phyloP scores from a whole-genome alignment of 1,140 invertebrate species.

The Musca vetustissima region DNA sequence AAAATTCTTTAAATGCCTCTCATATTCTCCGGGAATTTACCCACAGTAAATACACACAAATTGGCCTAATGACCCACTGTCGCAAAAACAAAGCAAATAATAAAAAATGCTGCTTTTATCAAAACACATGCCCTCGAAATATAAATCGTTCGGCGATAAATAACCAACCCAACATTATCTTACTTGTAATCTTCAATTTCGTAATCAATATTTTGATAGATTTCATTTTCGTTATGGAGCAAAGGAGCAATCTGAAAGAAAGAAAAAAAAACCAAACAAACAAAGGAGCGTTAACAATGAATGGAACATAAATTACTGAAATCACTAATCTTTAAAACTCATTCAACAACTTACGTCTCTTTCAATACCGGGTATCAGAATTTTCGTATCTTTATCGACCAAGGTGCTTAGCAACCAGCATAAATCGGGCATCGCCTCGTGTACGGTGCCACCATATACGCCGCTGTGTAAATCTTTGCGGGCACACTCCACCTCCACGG shows the following conservation, averaged over 20 bases:
- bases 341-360: constrained; percentile 63
- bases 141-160: too few species aligned
- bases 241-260: constrained; percentile 54
- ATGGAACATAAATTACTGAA: constrained; percentile 11
- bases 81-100: too few species aligned
- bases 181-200: constrained; percentile 75
- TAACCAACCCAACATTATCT: constrained; percentile 35
- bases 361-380: constrained; percentile 78
- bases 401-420: constrained; percentile 82
- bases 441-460: constrained; percentile 87
- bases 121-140: too few species aligned
- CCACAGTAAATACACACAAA: too few species aligned
- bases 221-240: constrained; percentile 72
- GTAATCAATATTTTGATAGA: constrained; percentile 90
- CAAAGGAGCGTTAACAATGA: too few species aligned
- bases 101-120: too few species aligned
- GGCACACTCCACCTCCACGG: constrained; percentile 85
- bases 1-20: too few species aligned
- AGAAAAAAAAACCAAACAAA: background rate
- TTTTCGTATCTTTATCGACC: constrained; percentile 81
- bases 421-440: constrained; percentile 88
- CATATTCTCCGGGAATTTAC: too few species aligned
- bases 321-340: background rate
- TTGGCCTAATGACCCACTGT: too few species aligned
- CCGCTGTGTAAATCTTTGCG: constrained; percentile 94